These are phyloP conservation scores for Ostrea denselamellosa DNA, from an alignment of 1,140 invertebrate genomes.

Conservation along the genomic window DNA sequence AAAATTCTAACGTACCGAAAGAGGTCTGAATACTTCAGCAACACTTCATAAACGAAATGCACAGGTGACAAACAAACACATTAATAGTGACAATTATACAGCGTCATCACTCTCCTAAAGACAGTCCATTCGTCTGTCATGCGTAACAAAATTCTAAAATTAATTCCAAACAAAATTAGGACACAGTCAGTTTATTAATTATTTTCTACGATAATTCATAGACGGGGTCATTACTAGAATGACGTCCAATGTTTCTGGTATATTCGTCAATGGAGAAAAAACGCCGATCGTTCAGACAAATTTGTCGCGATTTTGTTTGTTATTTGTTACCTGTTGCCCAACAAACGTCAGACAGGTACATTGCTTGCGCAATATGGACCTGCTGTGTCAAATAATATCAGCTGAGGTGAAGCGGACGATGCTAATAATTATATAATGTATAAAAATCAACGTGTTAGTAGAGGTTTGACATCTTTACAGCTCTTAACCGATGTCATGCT, in stretches of 20 bases:
- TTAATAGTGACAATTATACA: slow-evolving; percentile 37
- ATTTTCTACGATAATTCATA: background rate
- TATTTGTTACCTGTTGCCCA: background rate
- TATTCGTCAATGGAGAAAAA: background rate
- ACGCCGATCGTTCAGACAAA: background rate
- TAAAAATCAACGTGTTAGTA: background rate
- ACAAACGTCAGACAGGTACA: background rate
- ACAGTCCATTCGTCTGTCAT: slow-evolving; percentile 17
- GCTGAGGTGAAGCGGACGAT: background rate
- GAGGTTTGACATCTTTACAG: background rate
- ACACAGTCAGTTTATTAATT: background rate
- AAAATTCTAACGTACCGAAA: background rate
- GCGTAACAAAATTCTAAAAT: slow-evolving; percentile 36
- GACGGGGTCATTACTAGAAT: background rate
- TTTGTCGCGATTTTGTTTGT: background rate
- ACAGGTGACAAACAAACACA: slow-evolving; percentile 12
- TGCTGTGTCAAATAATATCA: slow-evolving; percentile 18
- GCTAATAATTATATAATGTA: background rate
- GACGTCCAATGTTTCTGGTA: background rate
- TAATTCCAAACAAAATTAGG: slow-evolving; percentile 1
- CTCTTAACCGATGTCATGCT: background rate
- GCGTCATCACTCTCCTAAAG: slow-evolving; percentile 4
- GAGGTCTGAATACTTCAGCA: background rate
- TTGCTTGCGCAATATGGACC: slow-evolving; percentile 19
- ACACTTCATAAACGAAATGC: background rate